Conservation (phyloP, 2,797 vertebrate genomes). For the Schizopygopsis pylzovi region DNA sequence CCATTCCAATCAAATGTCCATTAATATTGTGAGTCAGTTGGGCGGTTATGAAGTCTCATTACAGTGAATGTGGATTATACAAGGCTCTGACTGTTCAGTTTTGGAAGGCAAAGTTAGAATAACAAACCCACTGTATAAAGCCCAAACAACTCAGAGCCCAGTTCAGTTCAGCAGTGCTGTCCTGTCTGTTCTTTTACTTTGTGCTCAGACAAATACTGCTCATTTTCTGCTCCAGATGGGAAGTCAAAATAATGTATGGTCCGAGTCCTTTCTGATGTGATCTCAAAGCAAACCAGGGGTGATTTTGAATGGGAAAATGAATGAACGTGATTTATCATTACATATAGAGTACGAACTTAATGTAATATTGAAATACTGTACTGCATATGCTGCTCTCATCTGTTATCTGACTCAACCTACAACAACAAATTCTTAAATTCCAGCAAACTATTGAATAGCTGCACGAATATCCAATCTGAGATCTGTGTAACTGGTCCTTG, state of each 20-base stretch:
- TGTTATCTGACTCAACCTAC: not conserved
- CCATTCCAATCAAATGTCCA: constrained; percentile 3
- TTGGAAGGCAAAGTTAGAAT: constrained; percentile 37
- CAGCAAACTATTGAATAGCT: not conserved
- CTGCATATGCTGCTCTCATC: not conserved
- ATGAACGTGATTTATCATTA: not conserved
- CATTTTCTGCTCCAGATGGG: constrained; percentile 26
- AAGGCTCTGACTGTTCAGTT: constrained; percentile 46
- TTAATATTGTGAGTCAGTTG: constrained; percentile 16
- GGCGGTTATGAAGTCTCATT: constrained; percentile 25
- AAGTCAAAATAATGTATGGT: constrained; percentile 10
- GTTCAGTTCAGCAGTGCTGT: not conserved
- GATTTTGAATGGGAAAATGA: not conserved
- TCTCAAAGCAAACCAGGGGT: constrained; percentile 15
- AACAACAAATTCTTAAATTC: not conserved
- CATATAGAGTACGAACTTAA: not conserved
- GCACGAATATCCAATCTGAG: not conserved
- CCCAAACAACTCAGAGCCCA: constrained; percentile 13
- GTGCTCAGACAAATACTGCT: constrained; percentile 21
- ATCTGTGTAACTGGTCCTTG: not conserved
- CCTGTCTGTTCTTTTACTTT: not conserved
- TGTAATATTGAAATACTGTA: not conserved
- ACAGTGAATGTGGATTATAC: constrained; percentile 29
- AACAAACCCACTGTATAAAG: constrained; percentile 15
- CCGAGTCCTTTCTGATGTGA: not conserved